A percentile compares a stretch with the other conserved stretches of the same genome.
These are phyloP conservation scores for Macrocentrus cingulum DNA, from an alignment of 1,140 invertebrate species.

Conservation along the genomic window DNA sequence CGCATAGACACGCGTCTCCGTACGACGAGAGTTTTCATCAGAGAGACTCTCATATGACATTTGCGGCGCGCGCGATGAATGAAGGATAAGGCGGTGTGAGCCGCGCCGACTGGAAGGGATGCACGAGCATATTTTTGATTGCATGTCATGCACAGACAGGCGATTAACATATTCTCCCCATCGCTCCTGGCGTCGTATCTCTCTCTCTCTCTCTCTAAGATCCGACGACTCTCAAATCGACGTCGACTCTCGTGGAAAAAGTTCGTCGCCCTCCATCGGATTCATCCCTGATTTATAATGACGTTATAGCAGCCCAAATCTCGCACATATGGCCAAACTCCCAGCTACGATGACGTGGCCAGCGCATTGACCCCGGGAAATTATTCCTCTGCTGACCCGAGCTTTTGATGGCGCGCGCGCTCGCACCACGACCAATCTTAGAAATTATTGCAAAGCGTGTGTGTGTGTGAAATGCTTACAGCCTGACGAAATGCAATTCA, in stretches of 20 bases:
- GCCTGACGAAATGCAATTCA: not conserved
- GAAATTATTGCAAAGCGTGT: too few species aligned
- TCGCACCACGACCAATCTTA: too few species aligned
- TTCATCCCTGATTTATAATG: constrained; percentile 15
- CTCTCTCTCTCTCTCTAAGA: too few species aligned
- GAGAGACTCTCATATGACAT: too few species aligned
- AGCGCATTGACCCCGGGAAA: not conserved
- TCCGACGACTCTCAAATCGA: too few species aligned
- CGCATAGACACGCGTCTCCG: not conserved
- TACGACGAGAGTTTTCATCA: not conserved
- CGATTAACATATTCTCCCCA: constrained; percentile 7
- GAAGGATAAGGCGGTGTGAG: too few species aligned
- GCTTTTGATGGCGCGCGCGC: too few species aligned
- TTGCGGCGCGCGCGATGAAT: too few species aligned
- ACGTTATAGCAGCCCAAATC: constrained; percentile 6
- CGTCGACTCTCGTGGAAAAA: too few species aligned
- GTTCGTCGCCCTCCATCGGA: constrained; percentile 2
- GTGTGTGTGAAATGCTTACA: too few species aligned
- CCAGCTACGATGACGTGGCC: constrained; percentile 1
- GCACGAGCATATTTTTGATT: not conserved
- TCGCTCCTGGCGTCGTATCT: not conserved
- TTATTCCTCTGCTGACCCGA: not conserved
- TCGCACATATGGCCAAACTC: constrained; percentile 7
- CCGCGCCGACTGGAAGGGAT: too few species aligned
- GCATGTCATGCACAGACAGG: constrained; percentile 13